Base-by-base conservation (phyloP, 2,797 vertebrate genomes). In the Chaenodraco wilsoni region DNA sequence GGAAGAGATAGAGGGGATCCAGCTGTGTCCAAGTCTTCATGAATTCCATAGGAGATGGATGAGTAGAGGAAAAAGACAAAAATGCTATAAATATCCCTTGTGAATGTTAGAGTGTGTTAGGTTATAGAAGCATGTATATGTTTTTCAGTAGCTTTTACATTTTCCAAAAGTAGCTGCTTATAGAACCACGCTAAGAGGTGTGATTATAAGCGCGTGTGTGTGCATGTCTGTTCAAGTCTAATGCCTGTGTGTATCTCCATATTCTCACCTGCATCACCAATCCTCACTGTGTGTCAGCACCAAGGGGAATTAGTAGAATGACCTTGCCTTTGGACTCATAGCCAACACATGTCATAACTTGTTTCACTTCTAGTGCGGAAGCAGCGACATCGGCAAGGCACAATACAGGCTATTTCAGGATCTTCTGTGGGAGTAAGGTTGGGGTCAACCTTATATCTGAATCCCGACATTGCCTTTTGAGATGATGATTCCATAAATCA, bases 21-120 rank as follows among this genome's bases (percentile, higher is more conserved):
- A 92, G 90, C 91, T 92, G 92, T 88, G 88, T 87, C 84, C 65
- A 81, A 83, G 76, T 83, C 78, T 80, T 59, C 50, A 55, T 69
- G 65, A 88, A 89, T 88, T 85, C 82, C 83, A 87, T 54, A 76
- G 62, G 72, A 90, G 80, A 82, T 57, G 57, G 69, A 85, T 78
- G 86, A 82, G 72, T 64, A 66, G 31, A 72, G 69, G 72, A 78
- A 65, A 27, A 72, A 72, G 71, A 85, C 48, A 78, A 71, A 67
- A 61, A 69, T 72, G 71, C 77, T 85, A 79, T 86, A 87, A 84
- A 86, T 81, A 84, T 27, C 43, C 17, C 31, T 16, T n/a, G 43
- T 56, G 50, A 83, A 83, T 83, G 50, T 70, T 62, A 78, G 41
- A 82, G 58, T 81, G 69, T 78, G 71, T 74, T 63, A 66, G 69